A percentile compares a stretch with the other conserved stretches of the same genome.
Conservation (phyloP, 2,113 vertebrate species). For the Sphaerodactylus townsendi region DNA sequence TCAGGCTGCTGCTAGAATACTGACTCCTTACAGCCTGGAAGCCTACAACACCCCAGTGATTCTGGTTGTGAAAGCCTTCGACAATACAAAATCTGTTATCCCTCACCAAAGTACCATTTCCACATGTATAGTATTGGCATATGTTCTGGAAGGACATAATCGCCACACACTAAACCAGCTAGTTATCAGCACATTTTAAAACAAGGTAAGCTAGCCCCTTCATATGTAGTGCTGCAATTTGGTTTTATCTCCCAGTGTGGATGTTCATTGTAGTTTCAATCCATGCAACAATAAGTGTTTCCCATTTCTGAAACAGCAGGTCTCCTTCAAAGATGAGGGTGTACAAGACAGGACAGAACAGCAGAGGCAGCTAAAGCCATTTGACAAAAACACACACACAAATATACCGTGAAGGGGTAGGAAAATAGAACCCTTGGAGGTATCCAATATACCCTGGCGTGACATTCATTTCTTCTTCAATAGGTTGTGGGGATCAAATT, state of each 20-base stretch:
- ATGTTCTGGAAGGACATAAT: background rate
- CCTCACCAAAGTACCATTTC: background rate
- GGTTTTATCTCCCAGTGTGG: background rate
- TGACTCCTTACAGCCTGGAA: no score
- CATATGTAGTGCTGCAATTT: background rate
- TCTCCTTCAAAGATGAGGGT: background rate
- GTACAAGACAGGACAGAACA: background rate
- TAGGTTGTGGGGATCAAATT: accelerated
- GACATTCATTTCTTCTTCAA: background rate
- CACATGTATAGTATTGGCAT: background rate
- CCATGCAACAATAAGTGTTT: background rate
- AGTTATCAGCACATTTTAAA: no score
- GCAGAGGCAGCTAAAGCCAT: background rate
- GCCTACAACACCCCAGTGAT: no score
- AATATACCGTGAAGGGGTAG: background rate
- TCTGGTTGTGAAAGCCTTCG: no score
- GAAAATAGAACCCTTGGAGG: background rate
- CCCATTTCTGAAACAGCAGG: background rate
- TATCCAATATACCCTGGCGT: background rate
- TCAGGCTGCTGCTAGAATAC: no score
- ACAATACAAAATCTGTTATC: no score
- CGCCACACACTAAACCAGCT: background rate
- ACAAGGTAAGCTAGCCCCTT: background rate
- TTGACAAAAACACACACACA: background rate
- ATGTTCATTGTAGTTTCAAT: background rate